phyloP scores from a whole-genome alignment of 2,888 invertebrate species.

The Steinernema scapterisci region DNA sequence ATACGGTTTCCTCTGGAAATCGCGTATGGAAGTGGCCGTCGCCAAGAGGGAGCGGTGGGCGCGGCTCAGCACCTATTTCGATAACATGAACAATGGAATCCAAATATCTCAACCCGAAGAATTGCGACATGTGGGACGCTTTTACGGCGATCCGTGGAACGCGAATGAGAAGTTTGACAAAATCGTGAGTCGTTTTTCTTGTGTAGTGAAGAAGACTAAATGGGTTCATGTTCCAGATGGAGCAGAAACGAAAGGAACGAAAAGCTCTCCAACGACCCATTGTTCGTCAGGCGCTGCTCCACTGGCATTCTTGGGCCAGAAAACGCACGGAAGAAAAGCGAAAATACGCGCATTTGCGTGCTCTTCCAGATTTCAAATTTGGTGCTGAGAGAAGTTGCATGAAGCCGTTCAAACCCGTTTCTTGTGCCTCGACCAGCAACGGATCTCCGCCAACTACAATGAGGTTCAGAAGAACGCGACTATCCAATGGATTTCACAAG shows the following conservation, averaged over 20 bases:
- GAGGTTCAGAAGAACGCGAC: too few relatives aligned
- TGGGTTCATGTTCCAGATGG: too few relatives aligned
- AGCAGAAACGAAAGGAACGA: too few relatives aligned
- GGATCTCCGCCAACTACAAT: too few relatives aligned
- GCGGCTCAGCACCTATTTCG: neutral
- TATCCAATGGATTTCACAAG: too few relatives aligned
- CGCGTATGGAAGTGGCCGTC: neutral
- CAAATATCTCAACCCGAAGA: neutral
- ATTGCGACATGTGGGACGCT: neutral
- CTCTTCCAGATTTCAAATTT: slow-evolving; percentile 17
- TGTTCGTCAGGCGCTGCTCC: neutral
- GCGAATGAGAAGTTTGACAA: neutral
- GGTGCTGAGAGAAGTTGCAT: neutral
- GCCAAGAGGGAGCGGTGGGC: neutral
- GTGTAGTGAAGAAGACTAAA: too few relatives aligned
- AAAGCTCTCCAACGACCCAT: neutral
- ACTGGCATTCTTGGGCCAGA: neutral
- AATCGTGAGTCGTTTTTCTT: neutral
- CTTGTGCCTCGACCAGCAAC: too few relatives aligned
- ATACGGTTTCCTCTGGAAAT: neutral
- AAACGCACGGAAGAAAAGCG: neutral
- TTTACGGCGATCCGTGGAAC: neutral
- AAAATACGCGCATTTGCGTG: neutral
- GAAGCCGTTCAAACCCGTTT: slow-evolving; percentile 1
- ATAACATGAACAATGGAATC: neutral